A percentile compares a stretch with the other conserved stretches of the same genome.
Evolutionary conservation across 2,113 vertebrate genomes (phyloP).

Genomic region (Aix galericulata): DNA sequence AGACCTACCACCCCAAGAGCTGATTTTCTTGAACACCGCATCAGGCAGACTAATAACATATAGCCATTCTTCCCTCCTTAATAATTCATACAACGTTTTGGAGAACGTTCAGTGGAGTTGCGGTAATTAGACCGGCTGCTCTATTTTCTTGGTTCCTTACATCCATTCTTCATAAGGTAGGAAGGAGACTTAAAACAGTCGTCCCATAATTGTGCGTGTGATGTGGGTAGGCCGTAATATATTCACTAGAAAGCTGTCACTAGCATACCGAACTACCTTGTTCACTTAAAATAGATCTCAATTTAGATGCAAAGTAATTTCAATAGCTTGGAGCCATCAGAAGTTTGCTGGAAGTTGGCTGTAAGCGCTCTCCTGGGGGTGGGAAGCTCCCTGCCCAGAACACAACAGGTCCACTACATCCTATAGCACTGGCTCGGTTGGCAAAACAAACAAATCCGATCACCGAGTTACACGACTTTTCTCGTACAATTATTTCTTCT

Average conservation of each 20-base stretch:
- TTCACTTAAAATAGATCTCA: neutral
- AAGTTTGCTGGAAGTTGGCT: neutral
- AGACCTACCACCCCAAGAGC: neutral
- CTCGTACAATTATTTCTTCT: neutral
- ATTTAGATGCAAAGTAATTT: slow-evolving; percentile 32
- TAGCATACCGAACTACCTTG: neutral
- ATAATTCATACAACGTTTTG: neutral
- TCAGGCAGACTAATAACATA: neutral
- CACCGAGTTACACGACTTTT: neutral
- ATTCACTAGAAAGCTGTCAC: neutral
- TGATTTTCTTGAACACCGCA: neutral
- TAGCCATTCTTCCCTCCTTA: neutral
- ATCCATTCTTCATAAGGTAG: neutral
- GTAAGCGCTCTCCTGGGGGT: neutral
- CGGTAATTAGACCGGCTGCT: neutral
- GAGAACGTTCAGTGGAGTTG: neutral
- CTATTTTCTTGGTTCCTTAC: neutral
- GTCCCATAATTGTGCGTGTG: neutral
- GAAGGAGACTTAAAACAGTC: neutral
- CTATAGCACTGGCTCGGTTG: neutral
- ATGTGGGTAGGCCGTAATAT: neutral
- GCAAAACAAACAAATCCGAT: neutral
- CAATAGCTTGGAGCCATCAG: neutral
- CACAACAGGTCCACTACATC: neutral
- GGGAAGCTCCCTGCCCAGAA: neutral